Evolutionary conservation across 1,140 invertebrate genomes (phyloP).

Genomic region (Ectropis grisescens): DNA sequence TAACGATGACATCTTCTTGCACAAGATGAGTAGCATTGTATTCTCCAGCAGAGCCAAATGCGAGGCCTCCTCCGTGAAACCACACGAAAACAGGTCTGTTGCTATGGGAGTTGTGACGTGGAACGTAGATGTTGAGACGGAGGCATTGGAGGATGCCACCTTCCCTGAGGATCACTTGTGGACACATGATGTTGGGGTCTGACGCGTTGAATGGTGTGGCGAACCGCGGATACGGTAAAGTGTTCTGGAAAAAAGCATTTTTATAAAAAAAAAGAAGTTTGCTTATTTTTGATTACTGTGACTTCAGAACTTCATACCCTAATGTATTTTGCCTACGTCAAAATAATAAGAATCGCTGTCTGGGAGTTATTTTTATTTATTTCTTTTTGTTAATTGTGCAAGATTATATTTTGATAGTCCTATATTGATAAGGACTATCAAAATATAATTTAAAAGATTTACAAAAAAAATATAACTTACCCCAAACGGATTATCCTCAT

Average conservation of each 20-base stretch:
- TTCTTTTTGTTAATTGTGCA: too few species aligned
- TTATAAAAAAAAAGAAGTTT: too few species aligned
- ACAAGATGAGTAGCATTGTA: constrained; percentile 67
- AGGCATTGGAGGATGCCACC: constrained; percentile 27
- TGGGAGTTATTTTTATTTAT: too few species aligned
- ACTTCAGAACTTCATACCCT: too few species aligned
- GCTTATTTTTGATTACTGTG: too few species aligned
- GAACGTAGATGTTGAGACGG: constrained; percentile 30
- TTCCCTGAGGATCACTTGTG: constrained; percentile 7
- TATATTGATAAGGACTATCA: too few species aligned
- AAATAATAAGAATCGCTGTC: too few species aligned
- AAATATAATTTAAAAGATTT: too few species aligned
- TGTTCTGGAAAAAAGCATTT: constrained; percentile 19
- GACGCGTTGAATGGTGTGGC: constrained; percentile 11
- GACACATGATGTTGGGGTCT: constrained; percentile 13
- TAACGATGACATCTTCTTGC: constrained; percentile 70
- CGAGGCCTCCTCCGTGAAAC: constrained; percentile 79
- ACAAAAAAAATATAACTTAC: too few species aligned
- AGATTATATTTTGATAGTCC: too few species aligned
- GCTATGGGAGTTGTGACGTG: constrained; percentile 5
- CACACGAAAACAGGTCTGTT: constrained; percentile 75
- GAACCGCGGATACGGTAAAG: constrained; percentile 10
- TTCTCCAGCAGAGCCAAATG: constrained; percentile 38
- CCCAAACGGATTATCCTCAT: too few species aligned
- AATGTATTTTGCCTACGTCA: too few species aligned